Evolutionary conservation across 2,888 invertebrate species (phyloP), one percentile per base, ranked within the genome.

Genomic region (Actias luna): DNA sequence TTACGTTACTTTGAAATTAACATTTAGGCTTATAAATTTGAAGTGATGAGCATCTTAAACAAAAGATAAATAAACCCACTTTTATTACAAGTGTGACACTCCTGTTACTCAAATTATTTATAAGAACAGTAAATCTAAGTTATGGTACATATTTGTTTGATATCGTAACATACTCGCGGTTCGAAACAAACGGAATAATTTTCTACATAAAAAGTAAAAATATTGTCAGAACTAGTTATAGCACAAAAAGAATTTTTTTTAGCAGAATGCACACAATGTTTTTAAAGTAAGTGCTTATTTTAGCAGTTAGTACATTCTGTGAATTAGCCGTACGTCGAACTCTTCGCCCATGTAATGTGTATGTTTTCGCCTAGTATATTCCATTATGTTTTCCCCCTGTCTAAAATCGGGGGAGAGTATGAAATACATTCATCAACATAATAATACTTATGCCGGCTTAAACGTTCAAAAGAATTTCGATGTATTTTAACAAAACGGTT

Each of bases 351-450:
- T 36, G 36, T 29, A 33, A 36, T 57, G 57, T 59, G 46, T 35
- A 46, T 46, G 42, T 39, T 70, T 67, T 67, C 70, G 65, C 65
- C 58, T 57, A 52, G 52, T 52, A 55, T 22, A 55, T 55, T 55
- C 55, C 18, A 18, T 55, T 55, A 55, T 55, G 29, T 55, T 55
- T 29, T 55, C 55, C 55, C 55, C 55, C 55, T 29, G 29, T 55
- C 27, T 52, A 27, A n/a, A 42, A 61, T 65, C 60, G 65, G 65
- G 64, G 62, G 70, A 64, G 63, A 65, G 65, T 67, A 69, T 72
- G 67, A 70, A 70, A 75, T 65, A 74, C 73, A 70, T 71, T 72
- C 70, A 74, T 76, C 69, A 67, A 67, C 68, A 64, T 71, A 64
- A 59, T 29, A 39, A 39, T 18, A 59, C 42, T 29, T 55, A 50